A percentile compares a stretch with the other conserved stretches of the same genome.
Conservation (phyloP, 2,888 invertebrate genomes). For the Steinernema carpocapsae region DNA sequence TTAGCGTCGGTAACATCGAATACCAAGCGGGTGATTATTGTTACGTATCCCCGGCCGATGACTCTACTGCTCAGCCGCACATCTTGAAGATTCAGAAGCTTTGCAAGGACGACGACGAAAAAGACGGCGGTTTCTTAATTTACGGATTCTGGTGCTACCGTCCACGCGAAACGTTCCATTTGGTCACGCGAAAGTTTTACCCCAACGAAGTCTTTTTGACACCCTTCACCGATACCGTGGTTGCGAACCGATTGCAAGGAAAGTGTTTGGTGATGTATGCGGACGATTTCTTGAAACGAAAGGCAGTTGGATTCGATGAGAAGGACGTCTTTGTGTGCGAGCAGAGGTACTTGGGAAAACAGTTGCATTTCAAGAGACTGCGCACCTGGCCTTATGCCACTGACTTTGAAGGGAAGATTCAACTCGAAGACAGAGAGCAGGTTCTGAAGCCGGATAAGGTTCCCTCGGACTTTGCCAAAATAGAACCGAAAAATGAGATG, state of each 20-base stretch:
- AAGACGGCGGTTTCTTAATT: slow-evolving; percentile 73
- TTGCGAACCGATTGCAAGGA: slow-evolving; percentile 83
- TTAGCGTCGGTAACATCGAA: slow-evolving; percentile 77
- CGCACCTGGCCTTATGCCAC: slow-evolving; percentile 59
- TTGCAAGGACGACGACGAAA: slow-evolving; percentile 77
- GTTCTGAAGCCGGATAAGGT: slow-evolving; percentile 72
- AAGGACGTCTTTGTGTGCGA: slow-evolving; percentile 97
- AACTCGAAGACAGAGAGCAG: slow-evolving; percentile 77
- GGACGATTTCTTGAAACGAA: slow-evolving; percentile 85
- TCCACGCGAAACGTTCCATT: slow-evolving; percentile 93
- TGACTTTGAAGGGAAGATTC: slow-evolving; percentile 72
- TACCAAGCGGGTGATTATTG: slow-evolving; percentile 88
- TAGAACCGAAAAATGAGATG: neutral
- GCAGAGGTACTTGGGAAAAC: slow-evolving; percentile 84
- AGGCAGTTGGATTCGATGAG: slow-evolving; percentile 76
- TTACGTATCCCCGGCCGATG: slow-evolving; percentile 75
- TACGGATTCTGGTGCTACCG: slow-evolving; percentile 85
- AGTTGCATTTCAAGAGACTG: slow-evolving; percentile 48
- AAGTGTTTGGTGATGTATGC: slow-evolving; percentile 91
- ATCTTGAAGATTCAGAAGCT: slow-evolving; percentile 87
- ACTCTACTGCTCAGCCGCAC: slow-evolving; percentile 71
- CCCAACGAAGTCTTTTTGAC: slow-evolving; percentile 91
- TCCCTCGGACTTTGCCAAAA: slow-evolving; percentile 37
- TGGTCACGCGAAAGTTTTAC: slow-evolving; percentile 90
- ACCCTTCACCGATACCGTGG: slow-evolving; percentile 83